These are phyloP conservation scores for Gandaritis pyraliata DNA, from an alignment of 2,888 invertebrate genomes.

Conservation along the genomic window DNA sequence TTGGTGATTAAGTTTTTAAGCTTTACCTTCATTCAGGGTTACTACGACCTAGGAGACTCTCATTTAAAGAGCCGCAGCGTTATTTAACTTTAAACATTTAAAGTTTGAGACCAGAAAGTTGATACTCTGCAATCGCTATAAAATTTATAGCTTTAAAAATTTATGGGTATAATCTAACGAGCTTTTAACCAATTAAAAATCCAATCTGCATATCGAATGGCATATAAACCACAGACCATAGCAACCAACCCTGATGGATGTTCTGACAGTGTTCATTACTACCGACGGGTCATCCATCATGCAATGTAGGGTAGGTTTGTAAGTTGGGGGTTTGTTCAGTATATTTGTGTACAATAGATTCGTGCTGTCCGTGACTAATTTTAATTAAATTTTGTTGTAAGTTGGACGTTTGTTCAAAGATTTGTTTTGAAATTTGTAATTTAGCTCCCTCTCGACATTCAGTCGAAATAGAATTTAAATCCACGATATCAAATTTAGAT, in stretches of 20 bases:
- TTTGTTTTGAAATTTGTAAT: slow-evolving; percentile 35
- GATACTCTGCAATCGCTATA: no score
- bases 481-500: neutral
- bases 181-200: slow-evolving; percentile 1
- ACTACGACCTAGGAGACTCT: no score
- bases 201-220: slow-evolving; percentile 19
- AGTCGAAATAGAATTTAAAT: slow-evolving; percentile 3
- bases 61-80: neutral
- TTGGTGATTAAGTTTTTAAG: neutral
- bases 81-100: neutral
- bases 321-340: slow-evolving; percentile 19
- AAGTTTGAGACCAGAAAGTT: neutral
- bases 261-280: slow-evolving; percentile 49
- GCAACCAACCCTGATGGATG: slow-evolving; percentile 45
- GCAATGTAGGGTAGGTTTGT: slow-evolving; percentile 22
- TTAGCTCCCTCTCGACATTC: neutral
- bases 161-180: no score
- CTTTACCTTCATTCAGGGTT: no score
- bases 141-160: no score
- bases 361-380: slow-evolving; percentile 35
- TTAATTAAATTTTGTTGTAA: slow-evolving; percentile 36
- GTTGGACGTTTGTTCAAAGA: slow-evolving; percentile 31
- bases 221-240: slow-evolving; percentile 10
- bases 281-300: slow-evolving; percentile 45
- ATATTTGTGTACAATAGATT: slow-evolving; percentile 3